Base-by-base conservation (phyloP, 2,888 invertebrate species). In the Andrena praecox region DNA sequence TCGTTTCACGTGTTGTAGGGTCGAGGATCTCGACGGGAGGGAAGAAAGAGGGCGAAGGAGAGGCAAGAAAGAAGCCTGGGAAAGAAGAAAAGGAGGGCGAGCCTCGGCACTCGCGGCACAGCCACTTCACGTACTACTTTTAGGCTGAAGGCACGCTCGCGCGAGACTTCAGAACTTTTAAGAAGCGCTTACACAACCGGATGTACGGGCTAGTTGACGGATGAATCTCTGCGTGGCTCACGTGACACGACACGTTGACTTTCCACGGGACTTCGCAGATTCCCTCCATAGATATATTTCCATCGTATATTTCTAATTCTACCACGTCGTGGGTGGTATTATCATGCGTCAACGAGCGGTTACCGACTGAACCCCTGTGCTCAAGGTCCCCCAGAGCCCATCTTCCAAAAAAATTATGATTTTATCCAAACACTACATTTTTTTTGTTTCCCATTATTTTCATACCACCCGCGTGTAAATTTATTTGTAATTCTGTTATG, bases 111-210 rank as follows among this genome's bases (percentile, higher is more conserved):
- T 67, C 59, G 64, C 62, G 48, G 66, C 56, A 31, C 72, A 72
- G 56, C 82, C 82, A 85, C 85, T 85, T 74, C 75, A 66, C 70
- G 74, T 16, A 63, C 83, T 72, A 74, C 85, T 82, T 78, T 75
- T 73, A 75, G 75, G 73, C 86, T 71, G 70, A 78, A 84, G 78
- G 79, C 80, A 80, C 64, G 79, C 80, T 81, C 84, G 77, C 77
- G 70, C 75, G 75, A 64, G 80, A 84, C 89, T 89, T 87, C 59
- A 82, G 67, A 90, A 90, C 84, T 90, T 90, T 90, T 88, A 87
- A 90, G 86, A 90, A 87, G 84, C 89, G 89, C 85, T 88, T 89
- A 87, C 82, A 72, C 79, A 82, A 80, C 75, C 86, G 83, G 80
- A 87, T 82, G 77, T 86, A 84, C 60, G 66, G 59, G 67, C 73